Evolutionary conservation across 2,888 invertebrate genomes (phyloP).

Genomic region (Hetaerina titia): DNA sequence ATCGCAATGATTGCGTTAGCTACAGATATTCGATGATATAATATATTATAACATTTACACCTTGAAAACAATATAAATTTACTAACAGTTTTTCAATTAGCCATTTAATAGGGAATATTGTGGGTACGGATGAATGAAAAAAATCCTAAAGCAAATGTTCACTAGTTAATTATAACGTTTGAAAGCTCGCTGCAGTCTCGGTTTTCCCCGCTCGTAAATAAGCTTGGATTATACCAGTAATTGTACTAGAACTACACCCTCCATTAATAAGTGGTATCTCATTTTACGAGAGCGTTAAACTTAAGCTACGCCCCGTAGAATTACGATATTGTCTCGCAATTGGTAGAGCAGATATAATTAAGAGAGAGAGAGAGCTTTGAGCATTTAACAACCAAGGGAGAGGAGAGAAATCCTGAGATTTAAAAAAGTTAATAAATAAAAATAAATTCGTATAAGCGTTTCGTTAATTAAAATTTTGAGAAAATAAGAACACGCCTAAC

Average conservation of each 20-base stretch:
- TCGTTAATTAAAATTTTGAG: background rate
- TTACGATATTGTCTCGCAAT: background rate
- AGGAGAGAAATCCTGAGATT: background rate
- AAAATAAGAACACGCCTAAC: background rate
- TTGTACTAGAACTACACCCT: background rate
- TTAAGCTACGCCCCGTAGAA: background rate
- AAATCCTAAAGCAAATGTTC: background rate
- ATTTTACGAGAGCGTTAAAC: background rate
- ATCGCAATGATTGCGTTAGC: too few species aligned
- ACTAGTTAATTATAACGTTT: background rate
- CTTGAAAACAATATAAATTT: too few species aligned
- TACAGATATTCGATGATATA: too few species aligned
- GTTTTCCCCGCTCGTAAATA: background rate
- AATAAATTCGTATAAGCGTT: background rate
- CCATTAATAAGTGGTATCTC: background rate
- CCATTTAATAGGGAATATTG: too few species aligned
- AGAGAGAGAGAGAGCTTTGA: background rate
- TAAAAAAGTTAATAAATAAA: background rate
- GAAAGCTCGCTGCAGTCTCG: background rate
- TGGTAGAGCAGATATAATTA: constrained; percentile 16
- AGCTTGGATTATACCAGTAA: background rate
- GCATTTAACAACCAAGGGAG: background rate
- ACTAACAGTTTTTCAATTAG: too few species aligned
- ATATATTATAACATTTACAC: too few species aligned
- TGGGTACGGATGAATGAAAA: background rate